Evolutionary conservation across 2,888 invertebrate genomes (phyloP).

Genomic region (Vanessa cardui): DNA sequence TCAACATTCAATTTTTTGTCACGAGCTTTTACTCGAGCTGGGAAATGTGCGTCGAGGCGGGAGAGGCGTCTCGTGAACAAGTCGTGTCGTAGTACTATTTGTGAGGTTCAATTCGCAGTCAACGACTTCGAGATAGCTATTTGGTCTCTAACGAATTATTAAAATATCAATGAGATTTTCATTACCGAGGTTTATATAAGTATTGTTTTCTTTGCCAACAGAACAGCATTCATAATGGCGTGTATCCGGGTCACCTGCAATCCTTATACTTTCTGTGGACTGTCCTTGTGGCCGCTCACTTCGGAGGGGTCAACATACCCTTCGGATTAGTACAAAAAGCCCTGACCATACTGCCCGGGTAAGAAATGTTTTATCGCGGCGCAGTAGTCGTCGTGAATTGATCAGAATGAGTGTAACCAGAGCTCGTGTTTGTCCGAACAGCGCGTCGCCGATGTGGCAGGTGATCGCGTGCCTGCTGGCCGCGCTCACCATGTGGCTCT

Average conservation of each 20-base stretch:
- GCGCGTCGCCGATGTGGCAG: slow-evolving; percentile 87
- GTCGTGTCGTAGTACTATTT: no score
- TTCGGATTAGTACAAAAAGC: slow-evolving; percentile 91
- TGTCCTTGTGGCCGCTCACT: slow-evolving; percentile 90
- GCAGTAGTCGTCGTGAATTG: no score
- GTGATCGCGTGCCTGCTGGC: slow-evolving; percentile 88
- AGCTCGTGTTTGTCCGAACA: slow-evolving; percentile 48
- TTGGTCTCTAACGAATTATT: no score
- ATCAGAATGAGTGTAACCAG: no score
- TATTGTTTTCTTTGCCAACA: slow-evolving; percentile 73
- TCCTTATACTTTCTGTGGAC: slow-evolving; percentile 93
- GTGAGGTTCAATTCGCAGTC: no score
- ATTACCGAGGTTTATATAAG: background rate
- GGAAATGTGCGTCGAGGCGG: no score
- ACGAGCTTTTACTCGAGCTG: no score
- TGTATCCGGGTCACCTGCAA: slow-evolving; percentile 96
- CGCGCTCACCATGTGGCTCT: slow-evolving; percentile 92
- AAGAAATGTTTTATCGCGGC: background rate
- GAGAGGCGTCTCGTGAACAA: no score
- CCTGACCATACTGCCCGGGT: slow-evolving; percentile 89
- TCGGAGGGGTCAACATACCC: slow-evolving; percentile 90
- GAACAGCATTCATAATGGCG: slow-evolving; percentile 97
- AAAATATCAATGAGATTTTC: no score
- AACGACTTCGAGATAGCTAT: no score
- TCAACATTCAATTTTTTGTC: no score